A percentile compares a stretch with the other conserved stretches of the same genome.
These are phyloP conservation scores for Hybognathus amarus DNA, from an alignment of 2,797 vertebrate species.

Conservation along the genomic window DNA sequence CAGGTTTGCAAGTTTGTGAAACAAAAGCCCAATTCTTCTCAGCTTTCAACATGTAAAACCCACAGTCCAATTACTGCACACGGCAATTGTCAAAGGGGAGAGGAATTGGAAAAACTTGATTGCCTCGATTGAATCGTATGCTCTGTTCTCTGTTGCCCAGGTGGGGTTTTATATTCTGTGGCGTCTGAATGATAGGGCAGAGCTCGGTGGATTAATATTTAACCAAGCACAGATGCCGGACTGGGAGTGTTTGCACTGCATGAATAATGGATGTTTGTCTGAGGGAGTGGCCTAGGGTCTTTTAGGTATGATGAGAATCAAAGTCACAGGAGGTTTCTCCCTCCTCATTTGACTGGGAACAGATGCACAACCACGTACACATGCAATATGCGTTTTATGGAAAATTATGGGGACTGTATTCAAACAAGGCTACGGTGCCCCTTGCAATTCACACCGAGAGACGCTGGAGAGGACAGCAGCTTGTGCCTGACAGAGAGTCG, in stretches of 20 bases:
- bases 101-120: constrained; percentile 39
- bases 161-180: constrained; percentile 40
- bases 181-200: constrained; percentile 66
- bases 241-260: constrained; percentile 78
- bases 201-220: constrained; percentile 79
- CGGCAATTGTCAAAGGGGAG: neutral
- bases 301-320: constrained; percentile 45
- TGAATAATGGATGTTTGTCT: constrained; percentile 79
- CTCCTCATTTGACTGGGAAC: constrained; percentile 52
- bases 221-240: constrained; percentile 78
- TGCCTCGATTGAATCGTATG: constrained; percentile 30
- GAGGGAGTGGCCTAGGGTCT: constrained; percentile 65
- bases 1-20: constrained; percentile 19
- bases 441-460: constrained; percentile 22
- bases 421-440: constrained; percentile 32
- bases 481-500: constrained; percentile 6
- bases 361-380: constrained; percentile 31
- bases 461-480: constrained; percentile 30
- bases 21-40: constrained; percentile 3
- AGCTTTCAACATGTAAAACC: constrained; percentile 17
- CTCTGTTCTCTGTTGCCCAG: constrained; percentile 22
- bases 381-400: constrained; percentile 38
- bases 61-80: constrained; percentile 21
- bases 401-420: constrained; percentile 39
- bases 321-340: constrained; percentile 51